phyloP scores from a whole-genome alignment of 2,113 vertebrate species.

The Paracanthobrama guichenoti region DNA sequence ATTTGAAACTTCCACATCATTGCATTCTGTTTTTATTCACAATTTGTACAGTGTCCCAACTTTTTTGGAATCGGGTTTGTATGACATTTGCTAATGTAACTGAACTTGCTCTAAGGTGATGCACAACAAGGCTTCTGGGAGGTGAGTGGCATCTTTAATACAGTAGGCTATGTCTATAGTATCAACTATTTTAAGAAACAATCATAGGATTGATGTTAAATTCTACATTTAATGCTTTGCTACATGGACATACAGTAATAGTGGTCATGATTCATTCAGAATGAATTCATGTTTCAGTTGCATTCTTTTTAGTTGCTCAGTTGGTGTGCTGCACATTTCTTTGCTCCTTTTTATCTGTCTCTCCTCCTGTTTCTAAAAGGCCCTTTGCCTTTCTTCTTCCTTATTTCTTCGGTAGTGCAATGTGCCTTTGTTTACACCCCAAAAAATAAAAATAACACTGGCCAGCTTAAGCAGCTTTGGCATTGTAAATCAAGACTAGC shows the following conservation, averaged over 20 bases:
- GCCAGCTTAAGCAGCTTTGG: slow-evolving; percentile 23
- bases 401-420: not conserved
- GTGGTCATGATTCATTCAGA: not conserved
- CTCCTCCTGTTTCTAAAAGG: not conserved
- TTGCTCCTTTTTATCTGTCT: not conserved
- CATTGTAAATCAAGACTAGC: slow-evolving; percentile 45
- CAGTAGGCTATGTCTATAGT: not conserved
- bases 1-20: no score
- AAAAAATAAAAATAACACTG: not conserved
- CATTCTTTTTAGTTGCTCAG: not conserved
- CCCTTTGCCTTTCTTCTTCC: not conserved
- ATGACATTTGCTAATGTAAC: not conserved
- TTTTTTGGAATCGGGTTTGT: no score
- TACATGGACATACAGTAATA: not conserved
- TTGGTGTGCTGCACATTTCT: not conserved
- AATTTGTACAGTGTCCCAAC: no score
- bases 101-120: not conserved
- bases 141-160: not conserved
- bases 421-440: not conserved
- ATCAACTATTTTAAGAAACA: not conserved
- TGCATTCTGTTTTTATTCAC: no score
- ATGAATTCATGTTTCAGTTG: not conserved
- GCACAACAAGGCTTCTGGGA: not conserved
- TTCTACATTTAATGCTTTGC: not conserved
- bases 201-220: not conserved